Base-by-base conservation (phyloP, 2,113 vertebrate species). In the Dolichotis patagonum region DNA sequence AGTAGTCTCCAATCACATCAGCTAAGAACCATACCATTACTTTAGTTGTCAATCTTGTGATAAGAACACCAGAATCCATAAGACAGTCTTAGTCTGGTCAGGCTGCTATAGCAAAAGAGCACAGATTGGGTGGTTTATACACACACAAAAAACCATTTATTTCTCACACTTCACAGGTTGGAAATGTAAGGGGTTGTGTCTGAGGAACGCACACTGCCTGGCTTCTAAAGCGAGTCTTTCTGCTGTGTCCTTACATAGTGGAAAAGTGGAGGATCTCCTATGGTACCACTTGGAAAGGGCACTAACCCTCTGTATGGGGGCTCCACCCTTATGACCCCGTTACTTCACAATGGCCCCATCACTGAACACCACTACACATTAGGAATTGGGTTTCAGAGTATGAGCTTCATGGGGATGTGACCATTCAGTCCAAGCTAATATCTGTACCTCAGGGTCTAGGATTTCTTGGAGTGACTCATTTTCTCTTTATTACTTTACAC, bases 1-100 rank as follows among this genome's bases (percentile, higher is more conserved):
- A 38, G 32, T 2, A 1, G 7, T 32, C 11, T 6, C 3, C 7
- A 28, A 4, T n/a, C 0, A 0, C 30, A 35, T 3, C 8, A 8
- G 3, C 24, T n/a, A 49, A 81, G 41, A 62, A 67, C 20, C 7
- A 4, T 41, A 19, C 6, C 1, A 16, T 43, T 20, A 24, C 17
- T 26, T 84, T 10, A 7, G 7, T 2, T 1, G 1, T 5, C 19
- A 16, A 7, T 46, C n/a, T 60, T 35, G 22, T n/a, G 35, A n/a
- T 3, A 63, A 3, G 1, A 67, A 28, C 7, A 11, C 16, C 28
- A 54, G 13, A 84, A 41, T 0, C 13, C 80, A 1, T n/a, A 52
- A 22, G 32, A 35, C 0, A 80, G 10, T 52, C 43, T 49, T 6
- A 16, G 3, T 35, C 20, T 35, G 9, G 11, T 32, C 69, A 54